Percentiles rank a stretch among this genome's conserved stretches.
These are phyloP conservation scores for Psammodynastes pulverulentus DNA, from an alignment of 2,113 vertebrate species.

Conservation along the genomic window DNA sequence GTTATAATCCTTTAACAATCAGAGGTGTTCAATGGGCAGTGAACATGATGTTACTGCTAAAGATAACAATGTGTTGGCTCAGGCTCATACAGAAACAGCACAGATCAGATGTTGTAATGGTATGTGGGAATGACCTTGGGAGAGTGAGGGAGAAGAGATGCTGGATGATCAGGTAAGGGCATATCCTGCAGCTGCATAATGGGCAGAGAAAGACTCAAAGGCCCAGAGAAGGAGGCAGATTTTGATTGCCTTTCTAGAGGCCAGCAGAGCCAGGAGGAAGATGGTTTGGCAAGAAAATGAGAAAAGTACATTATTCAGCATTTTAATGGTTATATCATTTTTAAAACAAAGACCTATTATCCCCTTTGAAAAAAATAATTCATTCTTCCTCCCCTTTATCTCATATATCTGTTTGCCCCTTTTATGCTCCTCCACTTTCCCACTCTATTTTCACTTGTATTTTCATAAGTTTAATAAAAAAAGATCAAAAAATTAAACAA, in stretches of 20 bases:
- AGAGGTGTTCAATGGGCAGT: background rate
- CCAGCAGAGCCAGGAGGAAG: background rate
- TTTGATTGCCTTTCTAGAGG: background rate
- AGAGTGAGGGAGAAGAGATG: background rate
- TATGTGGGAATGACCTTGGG: background rate
- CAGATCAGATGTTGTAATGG: background rate
- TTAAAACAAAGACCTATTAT: background rate
- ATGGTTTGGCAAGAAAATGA: background rate
- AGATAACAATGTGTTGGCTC: background rate
- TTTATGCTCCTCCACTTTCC: too few species aligned
- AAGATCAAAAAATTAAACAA: too few species aligned
- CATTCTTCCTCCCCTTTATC: background rate
- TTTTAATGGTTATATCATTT: background rate
- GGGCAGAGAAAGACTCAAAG: background rate
- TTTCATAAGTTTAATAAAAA: too few species aligned
- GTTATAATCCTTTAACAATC: background rate
- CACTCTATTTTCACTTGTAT: too few species aligned
- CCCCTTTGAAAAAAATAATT: background rate
- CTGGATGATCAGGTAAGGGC: background rate
- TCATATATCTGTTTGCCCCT: too few species aligned
- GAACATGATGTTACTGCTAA: background rate
- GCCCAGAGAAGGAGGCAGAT: background rate
- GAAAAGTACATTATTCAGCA: slow-evolving; percentile 22
- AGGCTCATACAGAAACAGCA: background rate
- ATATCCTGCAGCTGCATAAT: background rate